Evolutionary conservation across 2,797 vertebrate species (phyloP).

Genomic region (Gymnoscopelus braueri): DNA sequence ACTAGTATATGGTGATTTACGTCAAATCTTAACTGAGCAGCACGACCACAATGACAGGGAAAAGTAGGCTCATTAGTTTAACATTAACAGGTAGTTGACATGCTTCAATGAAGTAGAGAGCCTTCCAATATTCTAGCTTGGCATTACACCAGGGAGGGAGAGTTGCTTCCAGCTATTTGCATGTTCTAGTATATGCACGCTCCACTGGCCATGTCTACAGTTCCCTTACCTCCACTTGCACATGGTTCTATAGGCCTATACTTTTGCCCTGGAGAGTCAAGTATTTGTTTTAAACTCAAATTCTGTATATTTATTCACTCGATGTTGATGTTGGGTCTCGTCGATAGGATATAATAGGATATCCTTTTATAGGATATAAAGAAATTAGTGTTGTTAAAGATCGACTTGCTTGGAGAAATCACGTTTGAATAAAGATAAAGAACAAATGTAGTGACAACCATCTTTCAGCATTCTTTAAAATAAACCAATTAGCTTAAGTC

Average conservation of each 20-base stretch:
- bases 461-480: not conserved
- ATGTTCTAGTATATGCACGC: conserved; percentile 42
- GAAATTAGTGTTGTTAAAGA: conserved; percentile 36
- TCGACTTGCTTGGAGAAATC: conserved; percentile 24
- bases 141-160: conserved; percentile 41
- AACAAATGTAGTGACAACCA: conserved; percentile 48
- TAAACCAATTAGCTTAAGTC: conserved; percentile 15
- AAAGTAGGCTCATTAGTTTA: conserved; percentile 73
- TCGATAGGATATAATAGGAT: conserved; percentile 1
- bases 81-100: conserved; percentile 75
- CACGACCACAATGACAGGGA: conserved; percentile 45
- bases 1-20: conserved; percentile 38
- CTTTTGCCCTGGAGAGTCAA: conserved; percentile 54
- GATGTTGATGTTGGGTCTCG: conserved; percentile 48
- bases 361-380: conserved; percentile 13
- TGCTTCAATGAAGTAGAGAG: conserved; percentile 65
- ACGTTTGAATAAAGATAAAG: conserved; percentile 42
- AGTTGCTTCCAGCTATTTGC: conserved; percentile 58
- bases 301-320: conserved; percentile 51
- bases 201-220: conserved; percentile 3
- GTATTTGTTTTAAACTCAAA: conserved; percentile 53
- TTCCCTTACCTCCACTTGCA: conserved; percentile 18
- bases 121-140: conserved; percentile 52
- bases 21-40: conserved; percentile 42
- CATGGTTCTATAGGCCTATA: conserved; percentile 50